phyloP scores from a whole-genome alignment of 2,888 invertebrate genomes.

The Drosophila colorata region DNA sequence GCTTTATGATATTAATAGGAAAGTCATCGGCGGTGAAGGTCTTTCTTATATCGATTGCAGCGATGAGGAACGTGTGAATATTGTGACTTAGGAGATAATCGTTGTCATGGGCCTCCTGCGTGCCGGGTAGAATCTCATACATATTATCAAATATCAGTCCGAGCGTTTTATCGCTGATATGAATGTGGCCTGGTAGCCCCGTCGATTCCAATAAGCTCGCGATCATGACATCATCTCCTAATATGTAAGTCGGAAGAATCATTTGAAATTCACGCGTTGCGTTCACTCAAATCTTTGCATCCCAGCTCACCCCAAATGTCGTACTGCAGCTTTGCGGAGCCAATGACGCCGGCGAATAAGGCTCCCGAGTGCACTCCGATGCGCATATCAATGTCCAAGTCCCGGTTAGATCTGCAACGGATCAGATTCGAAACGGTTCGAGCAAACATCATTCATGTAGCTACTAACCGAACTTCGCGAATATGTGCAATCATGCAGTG shows the following conservation, averaged over 20 bases:
- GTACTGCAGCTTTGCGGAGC: constrained; percentile 97
- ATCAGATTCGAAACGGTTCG: neutral
- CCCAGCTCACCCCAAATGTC: constrained; percentile 94
- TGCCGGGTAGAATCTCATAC: constrained; percentile 88
- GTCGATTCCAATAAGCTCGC: constrained; percentile 97
- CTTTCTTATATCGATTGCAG: constrained; percentile 43
- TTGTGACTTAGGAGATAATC: constrained; percentile 89
- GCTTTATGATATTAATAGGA: too few relatives aligned
- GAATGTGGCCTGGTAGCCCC: constrained; percentile 95
- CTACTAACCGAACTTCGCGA: constrained; percentile 86
- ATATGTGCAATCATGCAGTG: constrained; percentile 95
- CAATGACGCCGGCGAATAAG: constrained; percentile 95
- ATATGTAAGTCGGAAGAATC: neutral
- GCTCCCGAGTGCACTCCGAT: constrained; percentile 97
- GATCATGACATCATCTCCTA: constrained; percentile 92
- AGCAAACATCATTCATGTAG: neutral
- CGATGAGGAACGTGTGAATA: constrained; percentile 92
- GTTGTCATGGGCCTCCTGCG: constrained; percentile 85
- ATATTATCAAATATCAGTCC: constrained; percentile 88
- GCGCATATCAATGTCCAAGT: constrained; percentile 96
- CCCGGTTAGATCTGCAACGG: constrained; percentile 87
- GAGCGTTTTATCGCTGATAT: constrained; percentile 92
- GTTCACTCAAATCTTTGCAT: neutral
- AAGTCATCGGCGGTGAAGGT: too few relatives aligned
- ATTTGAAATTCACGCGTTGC: too few relatives aligned